Evolutionary conservation across 2,113 vertebrate species (phyloP).

Genomic region (Pavo muticus): DNA sequence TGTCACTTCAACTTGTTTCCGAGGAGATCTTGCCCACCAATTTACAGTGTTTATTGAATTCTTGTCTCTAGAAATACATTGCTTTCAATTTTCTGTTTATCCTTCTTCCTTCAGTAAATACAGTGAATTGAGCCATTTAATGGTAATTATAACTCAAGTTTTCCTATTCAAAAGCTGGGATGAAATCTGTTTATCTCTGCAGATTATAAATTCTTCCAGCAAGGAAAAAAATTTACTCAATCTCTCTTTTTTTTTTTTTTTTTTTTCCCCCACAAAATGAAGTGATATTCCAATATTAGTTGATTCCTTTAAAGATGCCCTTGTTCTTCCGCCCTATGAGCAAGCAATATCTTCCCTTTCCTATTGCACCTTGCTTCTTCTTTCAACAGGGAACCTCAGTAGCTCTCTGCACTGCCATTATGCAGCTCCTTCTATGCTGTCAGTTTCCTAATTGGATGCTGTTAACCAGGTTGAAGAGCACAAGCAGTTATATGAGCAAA

Average conservation of each 20-base stretch:
- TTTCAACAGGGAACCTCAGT: not conserved
- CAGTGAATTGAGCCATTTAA: constrained; percentile 35
- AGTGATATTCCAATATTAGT: not conserved
- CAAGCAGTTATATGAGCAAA: not conserved
- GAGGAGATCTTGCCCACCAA: constrained; percentile 64
- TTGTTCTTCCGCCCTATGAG: not conserved
- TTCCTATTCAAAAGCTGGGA: not conserved
- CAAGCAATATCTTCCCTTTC: not conserved
- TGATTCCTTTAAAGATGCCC: not conserved
- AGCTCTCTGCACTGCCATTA: not conserved
- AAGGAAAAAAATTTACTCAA: not conserved
- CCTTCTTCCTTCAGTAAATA: constrained; percentile 36
- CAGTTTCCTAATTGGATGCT: not conserved
- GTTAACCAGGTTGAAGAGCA: not conserved
- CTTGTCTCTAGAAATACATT: constrained; percentile 33
- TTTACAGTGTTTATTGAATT: constrained; percentile 65
- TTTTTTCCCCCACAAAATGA: not conserved
- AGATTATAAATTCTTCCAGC: not conserved
- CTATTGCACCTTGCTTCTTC: not conserved
- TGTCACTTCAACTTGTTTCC: constrained; percentile 71
- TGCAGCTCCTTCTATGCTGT: not conserved
- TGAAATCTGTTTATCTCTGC: not conserved
- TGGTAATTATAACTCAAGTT: constrained; percentile 7
- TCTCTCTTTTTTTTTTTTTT: too few species aligned
- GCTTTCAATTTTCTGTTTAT: constrained; percentile 52